Base-by-base conservation (phyloP, 2,888 invertebrate genomes). In the Parnassius smintheus region DNA sequence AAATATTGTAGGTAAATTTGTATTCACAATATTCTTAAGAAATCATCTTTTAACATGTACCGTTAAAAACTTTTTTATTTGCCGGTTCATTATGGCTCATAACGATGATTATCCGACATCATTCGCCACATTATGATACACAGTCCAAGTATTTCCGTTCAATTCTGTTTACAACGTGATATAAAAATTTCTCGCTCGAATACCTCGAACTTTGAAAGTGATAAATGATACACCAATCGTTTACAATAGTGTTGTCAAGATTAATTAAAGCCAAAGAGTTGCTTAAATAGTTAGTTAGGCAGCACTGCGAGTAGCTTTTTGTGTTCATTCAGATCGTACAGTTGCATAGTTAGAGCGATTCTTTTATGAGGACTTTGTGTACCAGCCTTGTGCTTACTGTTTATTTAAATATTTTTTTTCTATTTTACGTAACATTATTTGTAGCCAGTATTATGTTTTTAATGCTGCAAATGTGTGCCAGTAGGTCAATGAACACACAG, bases 261-360 rank as follows among this genome's bases (percentile, higher is more conserved):
- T 88, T 89, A 91, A 91, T 91, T 90, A 91, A 86, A 88, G 83
- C 69, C 78, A 74, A 81, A 83, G 80, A 83, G 83, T 86, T 85
- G 76, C 80, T 81, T 86, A 88, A 89, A 90, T 88, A 90, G 87
- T 86, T 89, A 86, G 89, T 88, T 90, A 89, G 74, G 78, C 75
- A 80, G 81, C 71, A 71, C 72, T 81, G 76, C 79, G 82, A 75
- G 83, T 79, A 78, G 82, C 84, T 72, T 78, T 81, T 83, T 87
- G 77, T 84, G 65, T 64, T 61, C 68, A 51, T 46, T 55, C 58
- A 49, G 54, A 48, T 44, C 68, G 35, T 46, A 64, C 63, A 57
- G 48, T 61, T 42, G 62, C 56, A 56, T 69, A 53, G 66, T 64
- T 65, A 59, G 59, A 50, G 46, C 56, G 62, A 62, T 61, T 66